A percentile compares a stretch with the other conserved stretches of the same genome.
These are phyloP conservation scores for Procavia capensis DNA, from an alignment of 2,113 vertebrate genomes.

Conservation along the genomic window DNA sequence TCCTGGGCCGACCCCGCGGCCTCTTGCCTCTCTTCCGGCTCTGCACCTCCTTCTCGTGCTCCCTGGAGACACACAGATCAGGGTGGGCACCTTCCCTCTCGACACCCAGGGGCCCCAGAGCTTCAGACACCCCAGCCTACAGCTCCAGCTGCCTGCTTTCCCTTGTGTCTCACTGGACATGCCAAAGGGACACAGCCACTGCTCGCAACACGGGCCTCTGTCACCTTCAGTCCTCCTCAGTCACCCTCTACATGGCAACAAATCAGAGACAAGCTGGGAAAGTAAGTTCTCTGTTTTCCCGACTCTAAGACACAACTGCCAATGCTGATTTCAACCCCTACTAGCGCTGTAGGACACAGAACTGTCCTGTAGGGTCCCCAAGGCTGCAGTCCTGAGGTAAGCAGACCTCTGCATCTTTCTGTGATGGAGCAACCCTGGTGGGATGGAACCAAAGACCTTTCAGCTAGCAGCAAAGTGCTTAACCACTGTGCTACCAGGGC, in stretches of 20 bases:
- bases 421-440: not conserved
- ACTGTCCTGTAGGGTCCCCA: not conserved
- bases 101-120: not conserved
- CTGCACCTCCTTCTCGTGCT: conserved; percentile 96
- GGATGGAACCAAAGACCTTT: not conserved
- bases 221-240: no score
- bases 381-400: not conserved
- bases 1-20: conserved; percentile 95
- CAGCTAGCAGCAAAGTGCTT: not conserved
- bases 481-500: no score
- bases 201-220: no score
- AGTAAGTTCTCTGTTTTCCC: no score
- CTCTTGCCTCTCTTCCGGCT: conserved; percentile 94
- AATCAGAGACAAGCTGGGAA: no score
- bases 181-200: no score
- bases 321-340: not conserved
- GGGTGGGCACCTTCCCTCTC: fast-evolving
- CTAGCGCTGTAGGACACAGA: not conserved
- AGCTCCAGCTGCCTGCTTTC: no score
- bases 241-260: no score
- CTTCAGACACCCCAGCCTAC: conserved; percentile 16
- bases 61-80: conserved; percentile 85
- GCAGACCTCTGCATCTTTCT: not conserved
- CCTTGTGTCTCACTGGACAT: not conserved
- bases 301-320: no score